A percentile compares a stretch with the other conserved stretches of the same genome.
phyloP scores from a whole-genome alignment of 1,140 invertebrate genomes.

The Drosophila nebulosa region DNA sequence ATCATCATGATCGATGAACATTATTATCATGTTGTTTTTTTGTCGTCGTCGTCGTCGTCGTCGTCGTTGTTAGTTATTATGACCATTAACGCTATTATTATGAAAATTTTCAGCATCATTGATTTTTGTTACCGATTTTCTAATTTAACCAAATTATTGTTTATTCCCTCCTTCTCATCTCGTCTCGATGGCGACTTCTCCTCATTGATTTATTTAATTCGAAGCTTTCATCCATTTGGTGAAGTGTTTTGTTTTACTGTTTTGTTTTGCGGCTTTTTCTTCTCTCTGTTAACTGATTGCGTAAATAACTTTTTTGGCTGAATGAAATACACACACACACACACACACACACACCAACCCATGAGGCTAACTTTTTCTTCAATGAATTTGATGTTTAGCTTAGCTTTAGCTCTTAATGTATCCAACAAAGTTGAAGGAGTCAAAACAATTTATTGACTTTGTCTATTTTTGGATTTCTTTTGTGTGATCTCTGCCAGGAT shows the following conservation, averaged over 20 bases:
- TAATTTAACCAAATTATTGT: constrained; percentile 76
- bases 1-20: neutral
- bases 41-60: neutral
- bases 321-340: constrained; percentile 59
- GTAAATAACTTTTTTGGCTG: constrained; percentile 58
- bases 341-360: constrained; percentile 6
- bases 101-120: constrained; percentile 79
- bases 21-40: constrained; percentile 6
- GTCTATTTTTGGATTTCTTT: no score
- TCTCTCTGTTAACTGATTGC: constrained; percentile 71
- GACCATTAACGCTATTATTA: constrained; percentile 75
- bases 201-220: constrained; percentile 42
- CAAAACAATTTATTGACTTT: no score
- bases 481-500: no score
- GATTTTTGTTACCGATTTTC: constrained; percentile 77
- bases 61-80: constrained; percentile 44
- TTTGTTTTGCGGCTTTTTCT: constrained; percentile 14
- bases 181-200: constrained; percentile 9
- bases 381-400: constrained; percentile 48
- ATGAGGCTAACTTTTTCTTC: constrained; percentile 58
- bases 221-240: constrained; percentile 15
- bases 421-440: neutral
- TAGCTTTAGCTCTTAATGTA: constrained; percentile 29
- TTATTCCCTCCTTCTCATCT: constrained; percentile 33
- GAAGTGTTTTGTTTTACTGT: constrained; percentile 38